Conservation (phyloP, 2,113 vertebrate species). For the Theristicus caerulescens region DNA sequence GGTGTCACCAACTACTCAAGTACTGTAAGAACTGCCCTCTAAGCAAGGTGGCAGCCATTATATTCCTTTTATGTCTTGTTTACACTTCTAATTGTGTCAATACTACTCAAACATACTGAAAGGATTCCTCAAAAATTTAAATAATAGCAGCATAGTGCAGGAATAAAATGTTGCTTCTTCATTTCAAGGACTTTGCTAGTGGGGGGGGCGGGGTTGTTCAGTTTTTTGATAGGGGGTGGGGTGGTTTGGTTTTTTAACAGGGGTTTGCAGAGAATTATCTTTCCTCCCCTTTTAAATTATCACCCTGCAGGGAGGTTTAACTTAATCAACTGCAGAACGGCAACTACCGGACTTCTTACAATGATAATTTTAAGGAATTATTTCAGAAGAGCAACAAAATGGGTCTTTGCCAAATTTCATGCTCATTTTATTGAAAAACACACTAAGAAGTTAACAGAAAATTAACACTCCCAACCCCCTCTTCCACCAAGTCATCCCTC, state of each 20-base stretch:
- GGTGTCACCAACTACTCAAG: not conserved
- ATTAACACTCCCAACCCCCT: not conserved
- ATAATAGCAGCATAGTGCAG: not conserved
- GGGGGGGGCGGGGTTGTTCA: rapidly evolving
- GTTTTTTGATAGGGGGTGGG: too few relatives aligned
- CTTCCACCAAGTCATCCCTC: too few relatives aligned
- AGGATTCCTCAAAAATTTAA: not conserved
- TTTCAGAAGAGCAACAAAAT: not conserved
- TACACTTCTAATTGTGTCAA: not conserved
- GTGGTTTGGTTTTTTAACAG: not conserved
- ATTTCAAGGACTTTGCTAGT: not conserved
- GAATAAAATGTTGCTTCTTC: not conserved
- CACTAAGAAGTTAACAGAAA: not conserved
- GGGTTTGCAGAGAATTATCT: not conserved
- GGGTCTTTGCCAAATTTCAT: not conserved
- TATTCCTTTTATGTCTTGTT: not conserved
- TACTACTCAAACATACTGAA: not conserved
- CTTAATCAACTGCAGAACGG: not conserved
- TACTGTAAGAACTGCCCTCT: not conserved
- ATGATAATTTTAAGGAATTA: not conserved
- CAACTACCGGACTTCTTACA: not conserved
- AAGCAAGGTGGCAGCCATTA: not conserved
- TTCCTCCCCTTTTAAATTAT: not conserved
- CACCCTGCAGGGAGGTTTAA: not conserved
- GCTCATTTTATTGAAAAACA: not conserved